Percentiles rank a stretch among this genome's conserved stretches.
These are phyloP conservation scores for Phrixothrix hirtus DNA, from an alignment of 2,888 invertebrate genomes.

Conservation along the genomic window DNA sequence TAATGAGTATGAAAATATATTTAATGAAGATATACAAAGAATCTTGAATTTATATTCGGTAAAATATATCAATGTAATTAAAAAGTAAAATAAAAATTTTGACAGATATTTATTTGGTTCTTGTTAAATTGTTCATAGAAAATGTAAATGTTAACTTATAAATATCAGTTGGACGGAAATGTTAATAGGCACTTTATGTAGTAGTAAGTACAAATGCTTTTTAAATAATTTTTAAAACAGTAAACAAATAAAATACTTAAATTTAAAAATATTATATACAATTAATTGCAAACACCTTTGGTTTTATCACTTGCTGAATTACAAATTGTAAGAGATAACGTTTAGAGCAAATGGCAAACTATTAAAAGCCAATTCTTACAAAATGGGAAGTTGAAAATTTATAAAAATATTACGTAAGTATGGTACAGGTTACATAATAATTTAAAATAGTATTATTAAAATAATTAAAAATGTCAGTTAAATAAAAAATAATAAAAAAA, in stretches of 20 bases:
- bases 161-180: conserved; percentile 23
- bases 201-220: too few relatives aligned
- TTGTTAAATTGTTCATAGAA: conserved; percentile 17
- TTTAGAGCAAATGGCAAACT: too few relatives aligned
- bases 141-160: conserved; percentile 3
- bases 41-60: conserved; percentile 41
- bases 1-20: conserved; percentile 37
- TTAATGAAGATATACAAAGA: conserved; percentile 37
- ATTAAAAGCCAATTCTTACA: too few relatives aligned
- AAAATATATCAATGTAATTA: conserved; percentile 38
- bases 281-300: conserved; percentile 38
- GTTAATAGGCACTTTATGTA: conserved; percentile 19
- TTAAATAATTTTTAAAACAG: too few relatives aligned
- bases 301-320: conserved; percentile 31
- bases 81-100: conserved; percentile 10
- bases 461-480: too few relatives aligned
- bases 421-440: too few relatives aligned
- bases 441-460: too few relatives aligned
- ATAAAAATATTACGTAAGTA: too few relatives aligned
- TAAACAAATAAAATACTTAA: too few relatives aligned
- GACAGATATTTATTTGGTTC: conserved; percentile 17
- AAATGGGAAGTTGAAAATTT: too few relatives aligned
- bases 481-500: too few relatives aligned
- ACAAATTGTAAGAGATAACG: conserved; percentile 1
- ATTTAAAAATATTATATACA: conserved; percentile 21